Conservation (phyloP, 1,140 invertebrate genomes). For the Physella acuta region DNA sequence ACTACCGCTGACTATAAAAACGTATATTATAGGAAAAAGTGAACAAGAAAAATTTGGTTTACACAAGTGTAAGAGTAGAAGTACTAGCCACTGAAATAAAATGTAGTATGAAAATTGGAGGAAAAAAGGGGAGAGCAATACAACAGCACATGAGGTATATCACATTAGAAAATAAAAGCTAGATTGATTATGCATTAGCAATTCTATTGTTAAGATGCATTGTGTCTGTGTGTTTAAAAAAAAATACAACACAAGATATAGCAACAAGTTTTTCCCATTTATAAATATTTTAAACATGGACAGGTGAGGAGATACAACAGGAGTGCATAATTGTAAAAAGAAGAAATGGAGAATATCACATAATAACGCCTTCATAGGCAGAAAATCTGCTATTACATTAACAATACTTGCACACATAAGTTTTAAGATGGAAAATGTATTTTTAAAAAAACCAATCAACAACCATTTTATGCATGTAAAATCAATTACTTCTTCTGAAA, state of each 20-base stretch:
- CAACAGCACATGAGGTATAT: slow-evolving; percentile 20
- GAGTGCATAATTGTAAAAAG: slow-evolving; percentile 12
- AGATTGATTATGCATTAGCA: slow-evolving; percentile 9
- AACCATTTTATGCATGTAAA: too few relatives aligned
- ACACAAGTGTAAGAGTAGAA: too few relatives aligned
- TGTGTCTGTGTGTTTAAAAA: neutral
- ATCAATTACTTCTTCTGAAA: too few relatives aligned
- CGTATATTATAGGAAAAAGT: too few relatives aligned
- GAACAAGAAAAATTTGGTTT: too few relatives aligned
- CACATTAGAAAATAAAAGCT: neutral
- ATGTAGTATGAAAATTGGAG: neutral
- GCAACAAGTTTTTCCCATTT: neutral
- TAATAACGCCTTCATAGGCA: neutral
- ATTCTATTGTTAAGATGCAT: slow-evolving; percentile 4
- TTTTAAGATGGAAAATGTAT: too few relatives aligned
- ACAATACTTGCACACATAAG: too few relatives aligned
- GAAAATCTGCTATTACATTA: neutral
- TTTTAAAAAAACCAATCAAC: too few relatives aligned
- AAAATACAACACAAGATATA: neutral
- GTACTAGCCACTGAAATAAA: too few relatives aligned
- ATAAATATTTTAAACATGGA: neutral
- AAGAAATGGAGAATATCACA: slow-evolving; percentile 2
- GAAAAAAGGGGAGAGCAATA: neutral
- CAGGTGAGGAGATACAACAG: slow-evolving; percentile 7
- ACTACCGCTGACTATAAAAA: too few relatives aligned